Percentiles rank a stretch among this genome's conserved stretches.
phyloP scores from a whole-genome alignment of 2,797 vertebrate species.

The Oryzias dopingdopingensis region DNA sequence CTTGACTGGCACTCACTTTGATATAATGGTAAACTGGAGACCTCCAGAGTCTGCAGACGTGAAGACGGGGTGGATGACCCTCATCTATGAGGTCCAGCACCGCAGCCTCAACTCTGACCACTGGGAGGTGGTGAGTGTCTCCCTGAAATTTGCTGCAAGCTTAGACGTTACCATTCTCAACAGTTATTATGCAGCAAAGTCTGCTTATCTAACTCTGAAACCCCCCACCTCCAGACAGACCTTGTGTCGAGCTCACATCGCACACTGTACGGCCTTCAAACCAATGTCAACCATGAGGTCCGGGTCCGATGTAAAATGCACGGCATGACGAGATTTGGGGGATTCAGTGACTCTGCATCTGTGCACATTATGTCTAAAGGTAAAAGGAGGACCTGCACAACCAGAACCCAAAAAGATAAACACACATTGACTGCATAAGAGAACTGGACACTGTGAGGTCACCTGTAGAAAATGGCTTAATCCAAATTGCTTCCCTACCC shows the following conservation, averaged over 20 bases:
- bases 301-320: constrained; percentile 83
- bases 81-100: constrained; percentile 88
- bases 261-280: constrained; percentile 85
- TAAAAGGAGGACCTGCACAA: constrained; percentile 23
- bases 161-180: neutral
- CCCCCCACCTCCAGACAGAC: constrained; percentile 69
- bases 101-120: constrained; percentile 56
- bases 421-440: too few species aligned
- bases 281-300: constrained; percentile 84
- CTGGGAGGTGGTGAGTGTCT: constrained; percentile 68
- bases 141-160: neutral
- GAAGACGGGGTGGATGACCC: constrained; percentile 84
- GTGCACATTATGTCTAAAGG: constrained; percentile 73
- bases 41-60: constrained; percentile 85
- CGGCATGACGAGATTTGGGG: constrained; percentile 80
- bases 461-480: too few species aligned
- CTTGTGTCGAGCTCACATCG: constrained; percentile 68
- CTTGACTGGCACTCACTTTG: constrained; percentile 73
- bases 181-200: too few species aligned
- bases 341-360: constrained; percentile 84
- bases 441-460: too few species aligned
- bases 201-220: too few species aligned
- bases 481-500: too few species aligned
- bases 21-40: constrained; percentile 87
- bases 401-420: too few species aligned